Conservation (phyloP, 2,797 vertebrate species). For the Sebastes vulpes region DNA sequence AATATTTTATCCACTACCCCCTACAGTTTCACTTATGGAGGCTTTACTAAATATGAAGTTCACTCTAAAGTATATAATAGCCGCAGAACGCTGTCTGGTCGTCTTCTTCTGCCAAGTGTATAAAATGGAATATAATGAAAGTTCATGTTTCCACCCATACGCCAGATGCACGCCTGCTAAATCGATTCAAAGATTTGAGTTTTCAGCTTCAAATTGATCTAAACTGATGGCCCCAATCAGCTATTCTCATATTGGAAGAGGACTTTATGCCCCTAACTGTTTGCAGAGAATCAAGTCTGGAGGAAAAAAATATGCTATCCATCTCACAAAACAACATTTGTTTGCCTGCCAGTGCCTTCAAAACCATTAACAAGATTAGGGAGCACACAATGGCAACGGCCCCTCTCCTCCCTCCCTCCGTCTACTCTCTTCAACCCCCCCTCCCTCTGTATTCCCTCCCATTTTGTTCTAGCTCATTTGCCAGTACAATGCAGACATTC, state of each 20-base stretch:
- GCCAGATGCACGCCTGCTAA: neutral
- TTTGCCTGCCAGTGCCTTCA: constrained; percentile 81
- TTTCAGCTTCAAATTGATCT: constrained; percentile 29
- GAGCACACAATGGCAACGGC: constrained; percentile 74
- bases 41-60: neutral
- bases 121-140: constrained; percentile 21
- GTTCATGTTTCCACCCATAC: neutral
- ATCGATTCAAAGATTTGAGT: constrained; percentile 34
- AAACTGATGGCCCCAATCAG: constrained; percentile 20
- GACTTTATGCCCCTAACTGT: constrained; percentile 31
- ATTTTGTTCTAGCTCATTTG: constrained; percentile 89
- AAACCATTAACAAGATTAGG: constrained; percentile 85
- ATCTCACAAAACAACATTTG: constrained; percentile 78
- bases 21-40: neutral
- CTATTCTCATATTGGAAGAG: constrained; percentile 34
- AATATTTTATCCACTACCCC: neutral
- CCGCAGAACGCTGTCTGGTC: neutral
- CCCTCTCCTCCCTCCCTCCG: constrained; percentile 53
- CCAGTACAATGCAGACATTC: constrained; percentile 84
- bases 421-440: constrained; percentile 6
- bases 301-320: constrained; percentile 65
- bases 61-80: neutral
- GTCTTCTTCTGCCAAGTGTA: neutral
- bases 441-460: constrained; percentile 35
- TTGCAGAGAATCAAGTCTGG: constrained; percentile 55